Conservation (phyloP, 2,113 vertebrate species). For the Opisthocomus hoazin region DNA sequence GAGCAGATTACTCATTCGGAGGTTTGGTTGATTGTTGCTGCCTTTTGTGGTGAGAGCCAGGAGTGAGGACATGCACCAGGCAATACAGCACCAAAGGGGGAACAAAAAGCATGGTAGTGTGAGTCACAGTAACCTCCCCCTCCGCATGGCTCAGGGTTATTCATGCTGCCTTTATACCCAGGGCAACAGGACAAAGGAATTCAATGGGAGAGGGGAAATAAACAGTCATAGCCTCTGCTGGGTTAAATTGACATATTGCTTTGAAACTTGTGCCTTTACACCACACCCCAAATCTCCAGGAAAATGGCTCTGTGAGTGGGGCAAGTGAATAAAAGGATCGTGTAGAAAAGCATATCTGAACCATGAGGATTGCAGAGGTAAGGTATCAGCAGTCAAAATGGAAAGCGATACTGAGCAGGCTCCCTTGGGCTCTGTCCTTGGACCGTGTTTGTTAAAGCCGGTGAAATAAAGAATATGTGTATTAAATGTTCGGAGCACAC, state of each 20-base stretch:
- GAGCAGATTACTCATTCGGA: slow-evolving; percentile 69
- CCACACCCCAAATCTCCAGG: background rate
- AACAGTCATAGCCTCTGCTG: background rate
- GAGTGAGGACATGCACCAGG: slow-evolving; percentile 33
- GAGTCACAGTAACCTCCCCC: slow-evolving; percentile 44
- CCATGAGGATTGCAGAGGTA: background rate
- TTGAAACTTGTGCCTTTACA: slow-evolving; percentile 38
- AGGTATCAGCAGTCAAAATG: slow-evolving; percentile 1
- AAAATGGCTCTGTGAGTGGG: background rate
- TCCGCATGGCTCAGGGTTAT: background rate
- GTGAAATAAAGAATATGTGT: slow-evolving; percentile 8
- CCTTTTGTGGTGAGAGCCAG: slow-evolving; percentile 60
- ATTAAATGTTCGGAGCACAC: background rate
- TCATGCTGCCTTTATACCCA: slow-evolving; percentile 20
- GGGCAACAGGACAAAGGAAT: slow-evolving; percentile 25
- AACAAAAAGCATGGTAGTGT: slow-evolving; percentile 31
- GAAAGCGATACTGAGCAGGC: background rate
- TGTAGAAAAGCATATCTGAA: background rate
- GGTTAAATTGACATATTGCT: slow-evolving; percentile 13
- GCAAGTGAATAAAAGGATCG: background rate
- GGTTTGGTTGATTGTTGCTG: slow-evolving; percentile 21
- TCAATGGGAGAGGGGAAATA: slow-evolving; percentile 29
- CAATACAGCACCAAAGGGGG: slow-evolving; percentile 25
- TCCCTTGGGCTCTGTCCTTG: background rate
- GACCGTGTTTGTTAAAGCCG: rapidly evolving